Conservation (phyloP, 2,888 invertebrate genomes). For the Bruchidius siliquastri region DNA sequence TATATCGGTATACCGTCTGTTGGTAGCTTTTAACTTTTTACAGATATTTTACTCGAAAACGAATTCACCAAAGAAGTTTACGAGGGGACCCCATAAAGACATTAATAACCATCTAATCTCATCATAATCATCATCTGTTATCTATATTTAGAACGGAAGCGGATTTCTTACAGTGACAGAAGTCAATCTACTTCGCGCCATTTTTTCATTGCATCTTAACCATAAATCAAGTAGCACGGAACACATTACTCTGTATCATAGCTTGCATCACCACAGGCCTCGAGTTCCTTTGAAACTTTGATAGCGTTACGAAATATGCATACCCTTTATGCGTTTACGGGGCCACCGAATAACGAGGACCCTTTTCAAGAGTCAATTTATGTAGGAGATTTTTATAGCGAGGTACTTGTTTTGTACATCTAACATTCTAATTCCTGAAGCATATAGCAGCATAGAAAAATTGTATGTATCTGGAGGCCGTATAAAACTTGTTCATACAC, state of each 20-base stretch:
- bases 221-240: too few species aligned
- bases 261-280: background rate
- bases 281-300: background rate
- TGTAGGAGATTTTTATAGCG: background rate
- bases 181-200: too few species aligned
- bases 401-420: background rate
- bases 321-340: background rate
- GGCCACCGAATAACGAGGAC: background rate
- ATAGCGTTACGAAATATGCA: background rate
- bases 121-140: too few species aligned
- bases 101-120: too few species aligned
- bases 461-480: background rate
- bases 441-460: background rate
- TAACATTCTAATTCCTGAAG: background rate
- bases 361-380: background rate
- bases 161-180: too few species aligned
- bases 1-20: too few species aligned
- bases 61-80: too few species aligned
- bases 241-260: background rate
- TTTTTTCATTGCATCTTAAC: too few species aligned
- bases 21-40: too few species aligned
- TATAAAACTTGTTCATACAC: background rate
- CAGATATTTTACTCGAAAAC: too few species aligned
- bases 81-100: too few species aligned
- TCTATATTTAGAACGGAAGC: too few species aligned